These are phyloP conservation scores for Dromius quadrimaculatus DNA, from an alignment of 2,888 invertebrate genomes.

Conservation along the genomic window DNA sequence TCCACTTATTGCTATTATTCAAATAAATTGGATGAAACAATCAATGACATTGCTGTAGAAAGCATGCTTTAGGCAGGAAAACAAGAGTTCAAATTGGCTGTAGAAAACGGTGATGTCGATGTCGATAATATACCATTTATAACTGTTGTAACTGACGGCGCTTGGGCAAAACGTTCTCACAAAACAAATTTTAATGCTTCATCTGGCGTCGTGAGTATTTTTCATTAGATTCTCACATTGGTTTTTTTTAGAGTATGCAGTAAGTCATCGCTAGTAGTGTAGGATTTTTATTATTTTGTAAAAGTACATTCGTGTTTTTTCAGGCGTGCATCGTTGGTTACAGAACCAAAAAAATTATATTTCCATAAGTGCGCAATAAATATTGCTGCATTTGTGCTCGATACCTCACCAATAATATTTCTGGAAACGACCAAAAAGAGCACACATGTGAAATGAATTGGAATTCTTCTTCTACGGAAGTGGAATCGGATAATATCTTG, in stretches of 20 bases:
- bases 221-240: not conserved
- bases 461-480: not conserved
- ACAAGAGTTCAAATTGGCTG: not conserved
- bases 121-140: not conserved
- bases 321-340: not conserved
- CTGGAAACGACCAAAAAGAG: not conserved
- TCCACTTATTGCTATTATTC: not conserved
- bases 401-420: not conserved
- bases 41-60: not conserved
- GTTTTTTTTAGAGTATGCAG: not conserved
- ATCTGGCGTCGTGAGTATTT: conserved; percentile 2
- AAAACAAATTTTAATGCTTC: not conserved
- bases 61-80: not conserved
- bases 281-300: no score
- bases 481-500: not conserved
- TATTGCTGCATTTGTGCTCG: not conserved
- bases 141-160: not conserved
- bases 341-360: not conserved
- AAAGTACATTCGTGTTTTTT: no score
- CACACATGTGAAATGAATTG: not conserved
- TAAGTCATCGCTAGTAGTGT: not conserved
- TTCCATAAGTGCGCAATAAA: not conserved
- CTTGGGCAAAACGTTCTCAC: conserved; percentile 5
- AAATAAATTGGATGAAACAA: not conserved
- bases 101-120: not conserved